These are phyloP conservation scores for Acanthosoma haemorrhoidale DNA, from an alignment of 2,888 invertebrate genomes.

Conservation along the genomic window DNA sequence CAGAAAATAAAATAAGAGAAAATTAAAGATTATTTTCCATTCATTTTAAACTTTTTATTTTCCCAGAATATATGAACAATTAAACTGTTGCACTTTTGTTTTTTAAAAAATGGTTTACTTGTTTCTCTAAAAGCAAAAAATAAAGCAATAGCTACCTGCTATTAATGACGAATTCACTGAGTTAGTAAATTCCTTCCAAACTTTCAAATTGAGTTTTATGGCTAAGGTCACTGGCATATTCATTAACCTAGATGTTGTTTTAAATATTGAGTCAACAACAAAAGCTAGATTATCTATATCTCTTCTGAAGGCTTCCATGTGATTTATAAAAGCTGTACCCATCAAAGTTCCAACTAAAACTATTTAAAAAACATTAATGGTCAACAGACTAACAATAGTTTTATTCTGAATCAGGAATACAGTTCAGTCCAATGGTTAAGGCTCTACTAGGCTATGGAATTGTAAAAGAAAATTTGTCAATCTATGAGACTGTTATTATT, in stretches of 20 bases:
- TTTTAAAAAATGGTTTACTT: neutral
- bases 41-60: neutral
- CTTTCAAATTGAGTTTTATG: slow-evolving; percentile 56
- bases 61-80: neutral
- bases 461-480: no score
- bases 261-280: slow-evolving; percentile 66
- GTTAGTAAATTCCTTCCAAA: slow-evolving; percentile 69
- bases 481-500: no score
- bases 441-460: no score
- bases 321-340: slow-evolving; percentile 44
- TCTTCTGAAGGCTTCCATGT: slow-evolving; percentile 46
- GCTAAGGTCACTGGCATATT: slow-evolving; percentile 63
- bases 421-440: no score
- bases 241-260: slow-evolving; percentile 63
- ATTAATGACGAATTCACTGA: slow-evolving; percentile 58
- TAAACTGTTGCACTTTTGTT: neutral
- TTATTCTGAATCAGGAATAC: no score
- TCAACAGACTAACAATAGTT: no score
- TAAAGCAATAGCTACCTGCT: slow-evolving; percentile 49
- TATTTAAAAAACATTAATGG: no score
- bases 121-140: neutral
- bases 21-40: neutral
- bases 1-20: neutral
- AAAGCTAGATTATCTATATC: slow-evolving; percentile 55
- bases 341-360: slow-evolving; percentile 56